Evolutionary conservation across 2,113 vertebrate species (phyloP).

Genomic region (Falcunculus frontatus): DNA sequence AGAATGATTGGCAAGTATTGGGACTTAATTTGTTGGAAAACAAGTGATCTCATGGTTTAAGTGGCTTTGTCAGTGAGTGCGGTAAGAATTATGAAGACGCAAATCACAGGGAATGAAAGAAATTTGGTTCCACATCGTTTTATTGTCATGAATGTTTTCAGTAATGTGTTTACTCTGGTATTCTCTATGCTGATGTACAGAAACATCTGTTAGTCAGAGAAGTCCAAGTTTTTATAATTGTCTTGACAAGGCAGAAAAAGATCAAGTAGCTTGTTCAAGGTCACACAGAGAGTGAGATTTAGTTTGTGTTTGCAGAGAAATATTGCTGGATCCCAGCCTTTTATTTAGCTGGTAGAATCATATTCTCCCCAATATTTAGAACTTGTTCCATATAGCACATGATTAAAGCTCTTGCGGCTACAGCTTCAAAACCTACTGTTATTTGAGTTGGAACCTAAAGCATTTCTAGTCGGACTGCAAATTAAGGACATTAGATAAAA

Average conservation of each 20-base stretch:
- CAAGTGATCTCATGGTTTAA: slow-evolving; percentile 69
- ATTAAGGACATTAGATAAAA: slow-evolving; percentile 3
- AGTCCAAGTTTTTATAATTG: slow-evolving; percentile 13
- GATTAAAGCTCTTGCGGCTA: neutral
- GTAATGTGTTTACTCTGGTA: neutral
- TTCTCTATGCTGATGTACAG: neutral
- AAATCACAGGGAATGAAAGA: slow-evolving; percentile 55
- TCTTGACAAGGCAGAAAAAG: slow-evolving; percentile 32
- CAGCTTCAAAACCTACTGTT: neutral
- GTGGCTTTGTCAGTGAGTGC: slow-evolving; percentile 45
- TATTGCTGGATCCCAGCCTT: slow-evolving; percentile 17
- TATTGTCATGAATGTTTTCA: slow-evolving; percentile 17
- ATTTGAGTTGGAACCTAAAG: slow-evolving; percentile 33
- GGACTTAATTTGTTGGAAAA: slow-evolving; percentile 63
- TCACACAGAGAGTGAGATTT: slow-evolving; percentile 40
- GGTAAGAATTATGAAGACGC: slow-evolving; percentile 45
- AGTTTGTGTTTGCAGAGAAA: slow-evolving; percentile 11
- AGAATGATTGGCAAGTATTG: slow-evolving; percentile 52
- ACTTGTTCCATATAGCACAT: slow-evolving; percentile 14
- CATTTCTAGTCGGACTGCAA: neutral
- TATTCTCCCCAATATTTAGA: neutral
- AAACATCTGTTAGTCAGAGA: slow-evolving; percentile 42
- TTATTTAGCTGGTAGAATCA: neutral
- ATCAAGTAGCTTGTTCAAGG: slow-evolving; percentile 23
- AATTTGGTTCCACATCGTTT: neutral